Base-by-base conservation (phyloP, 1,140 invertebrate species). In the Procambarus clarkii region DNA sequence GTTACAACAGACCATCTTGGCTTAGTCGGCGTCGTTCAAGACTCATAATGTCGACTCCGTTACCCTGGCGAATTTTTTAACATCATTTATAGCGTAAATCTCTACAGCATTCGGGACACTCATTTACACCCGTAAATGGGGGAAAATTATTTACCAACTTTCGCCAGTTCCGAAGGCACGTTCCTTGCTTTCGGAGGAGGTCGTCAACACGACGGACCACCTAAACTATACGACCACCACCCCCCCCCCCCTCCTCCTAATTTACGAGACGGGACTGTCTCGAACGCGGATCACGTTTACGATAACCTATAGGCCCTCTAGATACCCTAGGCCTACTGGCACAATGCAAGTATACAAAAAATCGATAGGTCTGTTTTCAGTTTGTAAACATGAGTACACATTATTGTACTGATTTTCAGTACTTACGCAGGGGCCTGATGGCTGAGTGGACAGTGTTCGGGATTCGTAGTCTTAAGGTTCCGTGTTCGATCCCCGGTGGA, bases 171-270 rank as follows among this genome's bases (percentile, higher is more conserved):
- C 69, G 44, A 71, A 74, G 82, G n/a, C 18, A 45, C 18, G 21
- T 48, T 18, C 45, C 48, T 54, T 13, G n/a, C 64, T 34, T 3
- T 64, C 34, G 69, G 64, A 71, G 82, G 82, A 64, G 82, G 82
- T 48, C 82, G 82, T 85, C 82, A 85, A 71, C 82, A 24, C 60
- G 24, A n/a, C 18, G 69, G 82, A 85, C 82, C 82, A 85, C 82
- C 82, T 46, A 85, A 85, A 85, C 45, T n/a, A 74, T n/a, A 46
- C 74, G 45, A 74, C 74, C 74, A 71, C 69, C 46, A n/a, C n/a
- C n/a, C n/a, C 34, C 60, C 34, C 24, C 81, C 54, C 13, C 54
- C 69, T 34, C 60, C 81, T 45, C n/a, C n/a, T 84, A 60, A 84
- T 84, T 84, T 84, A 84, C 71, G 81, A 69, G 81, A 60, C 81